A percentile compares a stretch with the other conserved stretches of the same genome.
These are phyloP conservation scores for Myocastor coypus DNA, from an alignment of 2,113 vertebrate species.

Conservation along the genomic window DNA sequence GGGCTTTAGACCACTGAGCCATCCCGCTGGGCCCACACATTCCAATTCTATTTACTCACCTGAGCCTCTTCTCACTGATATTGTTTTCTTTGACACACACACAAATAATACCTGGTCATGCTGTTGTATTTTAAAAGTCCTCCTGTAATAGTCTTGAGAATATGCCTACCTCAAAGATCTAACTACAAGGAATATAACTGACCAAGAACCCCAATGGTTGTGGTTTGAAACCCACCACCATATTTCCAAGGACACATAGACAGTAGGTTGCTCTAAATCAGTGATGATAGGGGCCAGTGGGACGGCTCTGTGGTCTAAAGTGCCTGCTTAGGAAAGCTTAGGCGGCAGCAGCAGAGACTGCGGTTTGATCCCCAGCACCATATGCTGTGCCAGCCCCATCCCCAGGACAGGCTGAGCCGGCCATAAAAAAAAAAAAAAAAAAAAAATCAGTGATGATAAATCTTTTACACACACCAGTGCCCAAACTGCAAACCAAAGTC, in stretches of 20 bases:
- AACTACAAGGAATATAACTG: not conserved
- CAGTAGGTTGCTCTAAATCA: not conserved
- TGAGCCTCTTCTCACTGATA: not conserved
- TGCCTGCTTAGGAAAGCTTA: no score
- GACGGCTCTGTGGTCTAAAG: no score
- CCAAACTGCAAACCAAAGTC: not conserved
- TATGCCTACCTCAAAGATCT: not conserved
- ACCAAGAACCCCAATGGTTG: not conserved
- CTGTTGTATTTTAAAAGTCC: conserved; percentile 44
- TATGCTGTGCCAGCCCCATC: no score
- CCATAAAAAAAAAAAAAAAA: no score
- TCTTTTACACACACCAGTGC: not conserved
- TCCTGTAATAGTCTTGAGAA: not conserved
- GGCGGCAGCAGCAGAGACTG: no score
- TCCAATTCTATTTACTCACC: not conserved
- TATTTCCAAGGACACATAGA: not conserved
- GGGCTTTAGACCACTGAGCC: no score
- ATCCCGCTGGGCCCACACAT: no score
- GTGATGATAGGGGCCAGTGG: no score
- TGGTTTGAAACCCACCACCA: not conserved
- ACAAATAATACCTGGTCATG: conserved; percentile 34
- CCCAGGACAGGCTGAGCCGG: no score
- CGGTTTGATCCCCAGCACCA: no score
- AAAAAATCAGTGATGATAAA: not conserved
- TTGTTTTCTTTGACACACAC: not conserved